Percentiles rank a stretch among this genome's conserved stretches.
These are phyloP conservation scores for Mesitornis unicolor DNA, from an alignment of 2,113 vertebrate species.

Conservation along the genomic window DNA sequence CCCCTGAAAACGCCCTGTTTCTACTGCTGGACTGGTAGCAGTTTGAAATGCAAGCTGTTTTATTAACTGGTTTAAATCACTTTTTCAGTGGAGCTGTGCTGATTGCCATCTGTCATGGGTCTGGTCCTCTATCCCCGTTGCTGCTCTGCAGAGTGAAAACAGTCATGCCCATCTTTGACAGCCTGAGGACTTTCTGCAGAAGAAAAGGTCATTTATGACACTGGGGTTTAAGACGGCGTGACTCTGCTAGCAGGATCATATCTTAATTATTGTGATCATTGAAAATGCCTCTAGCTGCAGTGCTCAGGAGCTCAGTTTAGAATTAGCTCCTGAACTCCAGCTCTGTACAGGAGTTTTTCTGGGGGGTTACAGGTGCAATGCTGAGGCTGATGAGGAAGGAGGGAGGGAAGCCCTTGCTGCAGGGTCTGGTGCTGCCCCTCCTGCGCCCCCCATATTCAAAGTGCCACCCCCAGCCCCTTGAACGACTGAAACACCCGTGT, in stretches of 20 bases:
- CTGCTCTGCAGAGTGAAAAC: not conserved
- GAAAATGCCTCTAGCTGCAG: accelerated
- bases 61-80: not conserved
- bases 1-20: not conserved
- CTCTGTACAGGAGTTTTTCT: too few relatives aligned
- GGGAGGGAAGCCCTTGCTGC: not conserved
- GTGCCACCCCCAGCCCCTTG: too few relatives aligned
- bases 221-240: not conserved
- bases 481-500: too few relatives aligned
- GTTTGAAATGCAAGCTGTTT: not conserved
- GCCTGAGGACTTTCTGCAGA: not conserved
- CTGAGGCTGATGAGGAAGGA: not conserved
- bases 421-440: not conserved
- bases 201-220: not conserved
- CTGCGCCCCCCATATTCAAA: not conserved
- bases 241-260: not conserved
- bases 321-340: not conserved
- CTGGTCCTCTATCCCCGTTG: not conserved
- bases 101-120: not conserved
- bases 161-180: accelerated
- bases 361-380: not conserved
- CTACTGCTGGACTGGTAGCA: not conserved
- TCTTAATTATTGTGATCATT: not conserved
- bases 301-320: not conserved
- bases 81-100: not conserved